A percentile compares a stretch with the other conserved stretches of the same genome.
phyloP scores from a whole-genome alignment of 1,140 invertebrate species.

The Anagrus nilaparvatae region DNA sequence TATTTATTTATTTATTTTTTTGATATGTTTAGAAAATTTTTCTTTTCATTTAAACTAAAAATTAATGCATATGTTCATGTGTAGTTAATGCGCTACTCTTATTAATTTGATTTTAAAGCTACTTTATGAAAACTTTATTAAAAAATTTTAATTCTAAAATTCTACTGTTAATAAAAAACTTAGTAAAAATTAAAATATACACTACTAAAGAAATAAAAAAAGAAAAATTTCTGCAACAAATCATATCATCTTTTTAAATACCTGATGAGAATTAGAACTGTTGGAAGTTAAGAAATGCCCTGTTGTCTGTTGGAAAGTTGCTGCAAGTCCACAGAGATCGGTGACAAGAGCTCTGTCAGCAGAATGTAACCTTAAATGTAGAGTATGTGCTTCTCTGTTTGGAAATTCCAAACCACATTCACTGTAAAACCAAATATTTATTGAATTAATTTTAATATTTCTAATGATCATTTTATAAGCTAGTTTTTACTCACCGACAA shows the following conservation, averaged over 20 bases:
- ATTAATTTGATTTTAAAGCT: too few species aligned
- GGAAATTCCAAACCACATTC: constrained; percentile 56
- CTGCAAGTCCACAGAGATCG: constrained; percentile 71
- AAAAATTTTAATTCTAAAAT: too few species aligned
- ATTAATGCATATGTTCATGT: too few species aligned
- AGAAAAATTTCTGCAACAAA: too few species aligned
- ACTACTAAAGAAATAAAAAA: too few species aligned
- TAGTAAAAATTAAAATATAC: too few species aligned
- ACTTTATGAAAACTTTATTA: too few species aligned
- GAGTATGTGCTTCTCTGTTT: constrained; percentile 62
- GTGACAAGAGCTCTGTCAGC: constrained; percentile 76
- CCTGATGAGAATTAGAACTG: constrained; percentile 44
- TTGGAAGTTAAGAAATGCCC: constrained; percentile 50
- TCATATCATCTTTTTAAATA: constrained; percentile 19
- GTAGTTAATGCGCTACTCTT: too few species aligned
- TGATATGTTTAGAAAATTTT: too few species aligned
- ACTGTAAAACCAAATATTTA: constrained; percentile 36
- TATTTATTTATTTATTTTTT: too few species aligned
- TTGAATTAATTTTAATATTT: constrained; percentile 1
- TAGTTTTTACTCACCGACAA: constrained; percentile 31
- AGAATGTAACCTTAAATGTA: constrained; percentile 71
- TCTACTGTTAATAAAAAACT: too few species aligned
- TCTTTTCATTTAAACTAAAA: too few species aligned
- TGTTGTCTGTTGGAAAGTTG: constrained; percentile 55
- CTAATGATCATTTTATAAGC: neutral